These are phyloP conservation scores for Caenorhabditis sp. DNA, from an alignment of 2,888 invertebrate genomes.

Conservation along the genomic window DNA sequence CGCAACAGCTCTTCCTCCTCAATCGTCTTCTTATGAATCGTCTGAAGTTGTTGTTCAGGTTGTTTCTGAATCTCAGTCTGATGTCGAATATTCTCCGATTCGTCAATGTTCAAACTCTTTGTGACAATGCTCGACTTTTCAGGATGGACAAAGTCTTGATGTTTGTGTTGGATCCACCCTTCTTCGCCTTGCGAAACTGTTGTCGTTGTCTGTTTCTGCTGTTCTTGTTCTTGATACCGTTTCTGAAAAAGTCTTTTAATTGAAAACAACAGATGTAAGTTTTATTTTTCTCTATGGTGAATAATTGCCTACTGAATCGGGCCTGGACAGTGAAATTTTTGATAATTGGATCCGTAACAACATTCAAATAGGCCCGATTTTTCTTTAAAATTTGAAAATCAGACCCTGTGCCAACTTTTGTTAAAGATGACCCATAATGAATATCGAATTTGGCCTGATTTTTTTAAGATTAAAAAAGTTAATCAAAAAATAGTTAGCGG, in stretches of 20 bases:
- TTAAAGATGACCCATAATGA: no score
- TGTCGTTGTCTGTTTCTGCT: conserved; percentile 32
- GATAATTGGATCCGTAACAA: no score
- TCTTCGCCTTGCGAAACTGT: conserved; percentile 13
- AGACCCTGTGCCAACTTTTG: no score
- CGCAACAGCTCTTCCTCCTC: neutral
- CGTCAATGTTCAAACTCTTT: conserved; percentile 10
- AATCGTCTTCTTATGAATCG: neutral
- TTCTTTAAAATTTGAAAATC: no score
- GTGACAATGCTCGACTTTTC: neutral
- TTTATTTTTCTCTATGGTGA: no score
- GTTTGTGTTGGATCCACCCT: conserved; percentile 26
- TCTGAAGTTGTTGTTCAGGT: neutral
- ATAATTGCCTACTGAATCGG: no score
- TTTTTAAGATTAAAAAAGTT: no score
- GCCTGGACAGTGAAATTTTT: no score
- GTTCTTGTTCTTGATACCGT: conserved; percentile 32
- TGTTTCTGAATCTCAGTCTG: neutral
- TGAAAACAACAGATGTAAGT: neutral
- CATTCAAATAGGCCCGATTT: no score
- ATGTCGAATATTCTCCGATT: neutral
- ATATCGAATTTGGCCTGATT: no score
- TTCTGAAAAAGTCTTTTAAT: conserved; percentile 16
- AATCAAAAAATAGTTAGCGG: no score
- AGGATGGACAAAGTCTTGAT: conserved; percentile 5